A percentile compares a stretch with the other conserved stretches of the same genome.
phyloP scores from a whole-genome alignment of 2,797 vertebrate genomes.

The Paedocypris micromegethes region DNA sequence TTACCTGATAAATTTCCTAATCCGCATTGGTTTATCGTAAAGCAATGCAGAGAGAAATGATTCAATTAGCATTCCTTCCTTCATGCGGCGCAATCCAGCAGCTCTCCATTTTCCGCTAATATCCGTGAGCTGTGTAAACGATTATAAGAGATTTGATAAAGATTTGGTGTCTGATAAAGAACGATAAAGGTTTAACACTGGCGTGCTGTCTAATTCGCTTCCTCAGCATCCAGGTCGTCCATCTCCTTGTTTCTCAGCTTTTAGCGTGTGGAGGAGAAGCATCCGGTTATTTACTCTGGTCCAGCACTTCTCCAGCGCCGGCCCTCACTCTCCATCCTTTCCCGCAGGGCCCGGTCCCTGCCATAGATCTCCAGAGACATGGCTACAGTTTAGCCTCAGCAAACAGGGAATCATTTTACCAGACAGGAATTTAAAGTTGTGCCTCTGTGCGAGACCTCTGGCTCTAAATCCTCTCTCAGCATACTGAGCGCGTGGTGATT shows the following conservation, averaged over 20 bases:
- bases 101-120: too few relatives aligned
- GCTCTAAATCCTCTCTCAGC: constrained; percentile 37
- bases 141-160: too few relatives aligned
- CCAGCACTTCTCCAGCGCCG: constrained; percentile 33
- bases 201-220: too few relatives aligned
- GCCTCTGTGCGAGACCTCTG: constrained; percentile 41
- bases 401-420: constrained; percentile 53
- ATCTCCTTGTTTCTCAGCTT: not conserved
- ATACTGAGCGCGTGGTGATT: constrained; percentile 32
- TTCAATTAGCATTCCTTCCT: not conserved
- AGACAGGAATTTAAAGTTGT: constrained; percentile 51
- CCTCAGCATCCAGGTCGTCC: too few relatives aligned
- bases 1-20: too few relatives aligned
- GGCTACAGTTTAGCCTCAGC: constrained; percentile 51
- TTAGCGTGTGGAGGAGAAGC: not conserved
- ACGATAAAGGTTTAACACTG: too few relatives aligned
- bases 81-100: not conserved
- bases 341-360: constrained; percentile 36
- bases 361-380: constrained; percentile 49
- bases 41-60: not conserved
- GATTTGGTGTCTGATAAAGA: too few relatives aligned
- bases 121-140: too few relatives aligned
- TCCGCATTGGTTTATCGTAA: not conserved
- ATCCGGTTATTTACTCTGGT: constrained; percentile 46
- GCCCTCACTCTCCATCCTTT: constrained; percentile 12